Evolutionary conservation across 2,797 vertebrate species (phyloP).

Genomic region (Scleropages formosus): DNA sequence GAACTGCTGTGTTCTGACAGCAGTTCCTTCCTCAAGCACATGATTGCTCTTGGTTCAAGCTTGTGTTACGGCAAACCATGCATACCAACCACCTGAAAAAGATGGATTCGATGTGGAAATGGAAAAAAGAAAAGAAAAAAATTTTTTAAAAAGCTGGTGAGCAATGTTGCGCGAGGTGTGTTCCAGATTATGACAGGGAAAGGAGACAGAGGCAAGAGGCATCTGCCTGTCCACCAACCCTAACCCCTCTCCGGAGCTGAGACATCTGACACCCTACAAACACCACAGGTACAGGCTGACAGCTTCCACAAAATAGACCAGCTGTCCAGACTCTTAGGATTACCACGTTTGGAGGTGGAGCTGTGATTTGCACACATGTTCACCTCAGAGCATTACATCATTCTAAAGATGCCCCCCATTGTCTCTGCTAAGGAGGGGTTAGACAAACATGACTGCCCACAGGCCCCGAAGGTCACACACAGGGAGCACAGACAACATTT

Average conservation of each 20-base stretch:
- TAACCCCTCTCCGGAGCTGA: background rate
- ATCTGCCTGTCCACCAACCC: background rate
- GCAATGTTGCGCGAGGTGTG: background rate
- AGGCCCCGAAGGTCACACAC: background rate
- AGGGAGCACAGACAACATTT: background rate
- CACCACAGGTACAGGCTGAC: constrained; percentile 26
- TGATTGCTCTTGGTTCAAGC: too few species aligned
- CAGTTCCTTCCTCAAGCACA: too few species aligned
- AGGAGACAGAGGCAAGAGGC: constrained; percentile 29
- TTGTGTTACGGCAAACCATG: too few species aligned
- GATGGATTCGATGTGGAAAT: too few species aligned
- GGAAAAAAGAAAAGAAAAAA: too few species aligned
- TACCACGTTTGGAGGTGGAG: too few species aligned
- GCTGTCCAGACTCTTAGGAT: constrained; percentile 26
- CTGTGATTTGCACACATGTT: too few species aligned
- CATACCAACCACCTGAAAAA: too few species aligned
- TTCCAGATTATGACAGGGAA: background rate
- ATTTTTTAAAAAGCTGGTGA: too few species aligned
- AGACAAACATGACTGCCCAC: background rate
- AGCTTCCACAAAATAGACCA: constrained; percentile 6
- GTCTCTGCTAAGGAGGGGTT: too few species aligned
- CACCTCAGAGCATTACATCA: background rate
- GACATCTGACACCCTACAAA: background rate
- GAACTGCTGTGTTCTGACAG: too few species aligned
- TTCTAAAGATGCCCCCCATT: background rate